Conservation (phyloP, 1,140 invertebrate genomes). For the Lineus longissimus region DNA sequence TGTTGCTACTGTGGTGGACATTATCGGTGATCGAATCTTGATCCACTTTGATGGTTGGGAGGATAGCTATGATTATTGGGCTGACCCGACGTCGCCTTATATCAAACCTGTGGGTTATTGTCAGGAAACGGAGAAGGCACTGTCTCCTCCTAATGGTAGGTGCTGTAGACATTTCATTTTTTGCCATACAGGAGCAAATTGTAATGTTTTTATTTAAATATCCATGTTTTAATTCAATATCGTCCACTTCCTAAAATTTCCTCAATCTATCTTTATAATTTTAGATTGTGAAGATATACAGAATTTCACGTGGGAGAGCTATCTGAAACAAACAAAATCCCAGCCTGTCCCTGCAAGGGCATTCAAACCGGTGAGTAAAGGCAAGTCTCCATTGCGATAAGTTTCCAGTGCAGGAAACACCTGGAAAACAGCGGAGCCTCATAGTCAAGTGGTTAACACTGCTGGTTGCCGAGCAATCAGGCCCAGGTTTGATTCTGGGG, state of each 20-base stretch:
- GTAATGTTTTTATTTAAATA: background rate
- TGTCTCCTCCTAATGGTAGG: slow-evolving; percentile 78
- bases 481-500: too few relatives aligned
- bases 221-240: too few relatives aligned
- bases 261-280: slow-evolving; percentile 18
- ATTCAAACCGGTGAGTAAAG: slow-evolving; percentile 63
- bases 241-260: too few relatives aligned
- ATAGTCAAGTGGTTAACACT: too few relatives aligned
- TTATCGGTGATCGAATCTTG: slow-evolving; percentile 45
- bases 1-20: slow-evolving; percentile 50
- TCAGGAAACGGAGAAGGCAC: slow-evolving; percentile 69
- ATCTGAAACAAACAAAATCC: slow-evolving; percentile 73
- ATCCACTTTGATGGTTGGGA: slow-evolving; percentile 55
- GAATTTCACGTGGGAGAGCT: slow-evolving; percentile 79
- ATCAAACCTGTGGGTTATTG: slow-evolving; percentile 94
- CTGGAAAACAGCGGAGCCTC: too few relatives aligned
- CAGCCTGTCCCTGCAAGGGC: slow-evolving; percentile 74
- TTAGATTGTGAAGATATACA: slow-evolving; percentile 67
- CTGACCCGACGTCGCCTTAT: slow-evolving; percentile 74
- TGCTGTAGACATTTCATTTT: background rate
- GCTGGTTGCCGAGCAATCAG: too few relatives aligned
- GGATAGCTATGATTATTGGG: slow-evolving; percentile 53
- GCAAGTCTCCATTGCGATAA: too few relatives aligned
- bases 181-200: too few relatives aligned
- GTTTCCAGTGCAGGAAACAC: too few relatives aligned